phyloP scores from a whole-genome alignment of 1,140 invertebrate species.

The Meloidogyne hapla region DNA sequence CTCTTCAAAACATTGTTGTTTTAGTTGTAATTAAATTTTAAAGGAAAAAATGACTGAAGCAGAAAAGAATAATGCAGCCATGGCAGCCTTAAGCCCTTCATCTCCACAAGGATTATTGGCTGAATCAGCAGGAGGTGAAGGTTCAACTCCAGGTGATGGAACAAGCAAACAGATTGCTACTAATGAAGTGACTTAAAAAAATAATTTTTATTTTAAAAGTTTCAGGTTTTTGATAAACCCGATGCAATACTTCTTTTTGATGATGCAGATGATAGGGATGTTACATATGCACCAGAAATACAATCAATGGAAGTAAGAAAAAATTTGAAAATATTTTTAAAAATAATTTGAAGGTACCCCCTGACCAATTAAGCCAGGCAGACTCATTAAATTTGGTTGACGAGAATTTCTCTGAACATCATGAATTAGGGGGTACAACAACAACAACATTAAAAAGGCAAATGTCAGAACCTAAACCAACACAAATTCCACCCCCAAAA shows the following conservation, averaged over 20 bases:
- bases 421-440: background rate
- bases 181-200: too few relatives aligned
- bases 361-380: conserved; percentile 58
- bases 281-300: conserved; percentile 60
- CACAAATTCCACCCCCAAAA: background rate
- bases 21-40: background rate
- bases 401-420: conserved; percentile 26
- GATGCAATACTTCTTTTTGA: conserved; percentile 45
- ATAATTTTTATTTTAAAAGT: background rate
- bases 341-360: conserved; percentile 40
- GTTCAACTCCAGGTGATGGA: conserved; percentile 10
- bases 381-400: conserved; percentile 40
- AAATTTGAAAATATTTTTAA: background rate
- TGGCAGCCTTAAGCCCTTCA: background rate
- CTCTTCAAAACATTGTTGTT: too few relatives aligned
- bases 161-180: conserved; percentile 22
- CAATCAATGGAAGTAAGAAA: conserved; percentile 49
- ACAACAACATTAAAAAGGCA: background rate
- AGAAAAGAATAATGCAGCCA: background rate
- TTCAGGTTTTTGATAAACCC: conserved; percentile 48
- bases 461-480: background rate
- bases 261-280: conserved; percentile 52
- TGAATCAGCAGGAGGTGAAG: conserved; percentile 7
- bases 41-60: background rate
- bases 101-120: background rate